Percentiles rank a stretch among this genome's conserved stretches.
Evolutionary conservation across 2,113 vertebrate genomes (phyloP).

Genomic region (Urocynchramus pylzowi): DNA sequence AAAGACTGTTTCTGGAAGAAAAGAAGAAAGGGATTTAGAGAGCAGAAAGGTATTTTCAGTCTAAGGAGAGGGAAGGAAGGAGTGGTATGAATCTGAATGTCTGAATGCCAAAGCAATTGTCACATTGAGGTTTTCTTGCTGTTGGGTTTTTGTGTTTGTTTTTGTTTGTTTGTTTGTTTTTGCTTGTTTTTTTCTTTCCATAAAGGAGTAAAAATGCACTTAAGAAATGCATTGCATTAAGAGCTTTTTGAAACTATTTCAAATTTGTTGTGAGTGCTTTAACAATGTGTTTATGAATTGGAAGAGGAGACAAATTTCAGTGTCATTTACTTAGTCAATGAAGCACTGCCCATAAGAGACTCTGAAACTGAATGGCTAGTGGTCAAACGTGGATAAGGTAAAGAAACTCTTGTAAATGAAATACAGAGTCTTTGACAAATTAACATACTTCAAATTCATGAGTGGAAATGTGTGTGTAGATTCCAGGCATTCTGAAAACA

Average conservation of each 20-base stretch:
- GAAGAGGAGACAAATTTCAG: neutral
- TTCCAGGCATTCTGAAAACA: neutral
- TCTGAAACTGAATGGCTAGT: neutral
- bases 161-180: neutral
- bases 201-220: neutral
- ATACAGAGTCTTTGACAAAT: neutral
- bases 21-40: neutral
- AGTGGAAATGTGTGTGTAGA: neutral
- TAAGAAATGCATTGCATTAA: neutral
- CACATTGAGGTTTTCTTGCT: neutral
- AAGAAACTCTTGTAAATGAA: neutral
- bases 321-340: neutral
- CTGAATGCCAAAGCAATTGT: neutral
- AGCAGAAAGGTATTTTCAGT: neutral
- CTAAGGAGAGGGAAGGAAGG: neutral
- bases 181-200: neutral
- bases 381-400: neutral
- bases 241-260: neutral
- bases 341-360: neutral
- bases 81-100: neutral
- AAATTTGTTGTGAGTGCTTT: neutral
- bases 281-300: neutral
- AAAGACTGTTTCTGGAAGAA: neutral
- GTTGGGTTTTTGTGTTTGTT: accelerated
- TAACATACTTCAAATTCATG: neutral